Evolutionary conservation across 2,113 vertebrate species (phyloP).

Genomic region (Tenebrosternarchus preto): DNA sequence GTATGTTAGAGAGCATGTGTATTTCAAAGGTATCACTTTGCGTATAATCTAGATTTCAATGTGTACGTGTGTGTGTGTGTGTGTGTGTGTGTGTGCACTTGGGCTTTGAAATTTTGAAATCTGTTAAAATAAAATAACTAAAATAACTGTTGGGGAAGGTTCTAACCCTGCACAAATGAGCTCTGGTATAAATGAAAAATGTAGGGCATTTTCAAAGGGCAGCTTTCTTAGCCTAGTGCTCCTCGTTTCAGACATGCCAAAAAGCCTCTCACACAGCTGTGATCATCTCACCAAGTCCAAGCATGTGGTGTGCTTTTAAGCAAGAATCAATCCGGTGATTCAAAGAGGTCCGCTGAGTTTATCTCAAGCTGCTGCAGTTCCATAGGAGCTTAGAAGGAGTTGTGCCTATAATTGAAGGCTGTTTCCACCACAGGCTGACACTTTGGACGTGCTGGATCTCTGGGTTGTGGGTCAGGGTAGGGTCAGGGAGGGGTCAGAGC

Average conservation of each 20-base stretch:
- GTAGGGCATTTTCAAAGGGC: background rate
- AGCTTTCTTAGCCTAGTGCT: too few relatives aligned
- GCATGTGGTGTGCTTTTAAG: too few relatives aligned
- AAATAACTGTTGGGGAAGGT: background rate
- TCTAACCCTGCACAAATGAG: too few relatives aligned
- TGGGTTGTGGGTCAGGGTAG: background rate
- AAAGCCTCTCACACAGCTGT: too few relatives aligned
- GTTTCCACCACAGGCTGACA: background rate
- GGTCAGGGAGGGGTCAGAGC: background rate
- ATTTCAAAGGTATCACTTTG: background rate
- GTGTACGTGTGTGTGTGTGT: background rate
- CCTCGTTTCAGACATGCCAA: too few relatives aligned
- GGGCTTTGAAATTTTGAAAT: background rate
- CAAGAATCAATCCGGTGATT: too few relatives aligned
- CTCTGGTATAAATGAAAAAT: background rate
- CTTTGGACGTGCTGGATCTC: background rate
- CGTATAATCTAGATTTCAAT: too few relatives aligned
- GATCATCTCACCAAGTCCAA: too few relatives aligned
- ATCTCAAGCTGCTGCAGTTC: too few relatives aligned
- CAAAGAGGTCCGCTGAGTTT: too few relatives aligned
- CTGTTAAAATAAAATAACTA: background rate
- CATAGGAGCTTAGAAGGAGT: too few relatives aligned
- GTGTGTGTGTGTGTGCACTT: background rate
- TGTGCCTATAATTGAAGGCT: background rate
- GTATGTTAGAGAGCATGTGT: background rate